Conservation (phyloP, 1,140 invertebrate species). For the Diuraphis noxia region DNA sequence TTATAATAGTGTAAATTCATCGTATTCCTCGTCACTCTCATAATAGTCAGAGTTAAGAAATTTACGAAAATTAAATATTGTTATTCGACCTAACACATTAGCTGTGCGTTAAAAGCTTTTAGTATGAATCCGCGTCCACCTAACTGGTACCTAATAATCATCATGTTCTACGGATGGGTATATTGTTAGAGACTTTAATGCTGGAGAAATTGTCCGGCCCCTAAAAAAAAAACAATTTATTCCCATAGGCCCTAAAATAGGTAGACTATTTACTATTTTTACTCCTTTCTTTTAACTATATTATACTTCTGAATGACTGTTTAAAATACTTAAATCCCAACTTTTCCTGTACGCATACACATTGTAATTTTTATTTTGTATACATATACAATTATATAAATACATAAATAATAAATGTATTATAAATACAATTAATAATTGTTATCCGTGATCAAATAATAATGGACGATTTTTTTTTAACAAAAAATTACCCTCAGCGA, state of each 20-base stretch:
- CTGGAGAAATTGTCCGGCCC: neutral
- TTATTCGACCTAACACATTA: neutral
- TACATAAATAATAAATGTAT: no score
- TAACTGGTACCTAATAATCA: neutral
- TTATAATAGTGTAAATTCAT: neutral
- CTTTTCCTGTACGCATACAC: no score
- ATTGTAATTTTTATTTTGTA: no score
- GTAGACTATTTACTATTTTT: neutral
- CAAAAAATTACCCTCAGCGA: no score
- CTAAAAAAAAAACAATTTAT: neutral
- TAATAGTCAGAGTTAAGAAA: neutral
- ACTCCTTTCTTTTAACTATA: neutral
- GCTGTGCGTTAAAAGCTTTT: neutral
- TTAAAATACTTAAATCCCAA: no score
- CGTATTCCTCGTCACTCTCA: neutral
- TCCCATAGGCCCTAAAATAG: neutral
- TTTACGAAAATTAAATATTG: neutral
- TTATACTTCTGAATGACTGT: no score
- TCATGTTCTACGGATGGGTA: no score
- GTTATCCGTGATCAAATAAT: neutral
- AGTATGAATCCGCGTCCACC: neutral
- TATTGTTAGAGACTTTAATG: neutral
- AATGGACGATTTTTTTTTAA: no score
- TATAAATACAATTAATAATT: no score
- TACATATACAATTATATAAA: no score